Evolutionary conservation across 2,888 invertebrate species (phyloP), one percentile per base, ranked within the genome.

Genomic region (Nephrotoma guestfalica): DNA sequence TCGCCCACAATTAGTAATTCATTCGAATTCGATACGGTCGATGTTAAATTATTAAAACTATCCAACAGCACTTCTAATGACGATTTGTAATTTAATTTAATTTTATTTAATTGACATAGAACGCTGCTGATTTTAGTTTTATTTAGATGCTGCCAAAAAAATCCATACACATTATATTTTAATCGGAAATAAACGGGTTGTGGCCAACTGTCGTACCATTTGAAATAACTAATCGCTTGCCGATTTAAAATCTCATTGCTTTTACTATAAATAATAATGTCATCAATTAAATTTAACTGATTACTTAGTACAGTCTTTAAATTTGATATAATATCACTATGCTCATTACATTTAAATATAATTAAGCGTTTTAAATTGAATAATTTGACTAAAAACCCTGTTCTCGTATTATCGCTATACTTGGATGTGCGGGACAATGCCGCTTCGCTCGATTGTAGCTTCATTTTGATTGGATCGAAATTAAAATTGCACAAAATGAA

Each of bases 91-190:
- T 88, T 88, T 85, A 88, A 87, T 86, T 90, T 89, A 9, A 90
- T 90, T 87, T 87, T 89, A 87, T 87, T 89, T 90, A 15, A 93
- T 89, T 2, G 93, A 92, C 93, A 92, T 86, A 93, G 92, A 84
- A 92, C 92, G 88, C 91, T 90, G 7, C 88, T 89, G 0, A 93
- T 92, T 30, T 92, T 91, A 3, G 94, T 94, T 89, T 92, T 93
- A 47, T 92, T 90, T 9, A 94, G 94, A 91, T 94, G 94, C 87
- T 93, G 92, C 94, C 94, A 95, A 89, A 93, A 95, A 89, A 94
- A 95, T 13, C 95, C 95, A 89, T 93, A 95, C 0, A 94, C 93
- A 4, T 93, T 94, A 93, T 94, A 94, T 88, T 94, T 92, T 57
- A 94, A 89, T 83, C 94, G 92, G 88, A 95, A 94, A 57, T 91